Base-by-base conservation (phyloP, 1,140 invertebrate genomes). In the Dendrolimus kikuchii region DNA sequence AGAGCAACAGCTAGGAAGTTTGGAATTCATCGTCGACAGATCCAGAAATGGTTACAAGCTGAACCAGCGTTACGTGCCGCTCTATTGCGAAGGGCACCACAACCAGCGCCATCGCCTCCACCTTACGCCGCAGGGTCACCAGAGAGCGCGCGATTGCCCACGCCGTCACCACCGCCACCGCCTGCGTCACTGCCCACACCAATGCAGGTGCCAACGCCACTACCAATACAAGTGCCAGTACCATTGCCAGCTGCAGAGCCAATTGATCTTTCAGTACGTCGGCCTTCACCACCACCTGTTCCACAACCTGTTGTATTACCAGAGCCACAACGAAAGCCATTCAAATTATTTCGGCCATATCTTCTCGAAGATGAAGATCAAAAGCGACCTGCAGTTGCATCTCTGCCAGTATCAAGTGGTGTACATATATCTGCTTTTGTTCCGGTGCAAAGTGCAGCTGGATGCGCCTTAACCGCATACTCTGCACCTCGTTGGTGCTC, bases 11-110 rank as follows among this genome's bases (percentile, higher is more conserved):
- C 95, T 5, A 90, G 94, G 56, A 96, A 96, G 78, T 96, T 95
- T 73, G 93, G 93, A 9, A 95, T 96, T 49, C 94, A 96, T 74
- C 89, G 95, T 7, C 88, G 94, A 38, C 94, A 96, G 77, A 95
- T 96, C 51, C 94, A 96, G 78, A 95, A 96, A 88, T 96, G 95
- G 95, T 77, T 96, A 52, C 94, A 95, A 80, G 93, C 92, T 63
- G 94, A 95, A 77, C 90, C 90, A 40, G 92, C 91, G 67, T 80
- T 95, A 41, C 88, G 93, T 63, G 93, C 90, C 48, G 92, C 90
- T 50, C 90, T 93, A 49, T 81, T 89, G 47, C 85, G 86, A 58
- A 67, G 86, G 60, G 74, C 78, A 40, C 78, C 80, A 6, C 77
- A 81, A 51, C 78, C 82, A 55, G 74, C 78, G 38, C 78, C 79